phyloP scores from a whole-genome alignment of 2,113 vertebrate genomes.

The Girardinichthys multiradiatus region DNA sequence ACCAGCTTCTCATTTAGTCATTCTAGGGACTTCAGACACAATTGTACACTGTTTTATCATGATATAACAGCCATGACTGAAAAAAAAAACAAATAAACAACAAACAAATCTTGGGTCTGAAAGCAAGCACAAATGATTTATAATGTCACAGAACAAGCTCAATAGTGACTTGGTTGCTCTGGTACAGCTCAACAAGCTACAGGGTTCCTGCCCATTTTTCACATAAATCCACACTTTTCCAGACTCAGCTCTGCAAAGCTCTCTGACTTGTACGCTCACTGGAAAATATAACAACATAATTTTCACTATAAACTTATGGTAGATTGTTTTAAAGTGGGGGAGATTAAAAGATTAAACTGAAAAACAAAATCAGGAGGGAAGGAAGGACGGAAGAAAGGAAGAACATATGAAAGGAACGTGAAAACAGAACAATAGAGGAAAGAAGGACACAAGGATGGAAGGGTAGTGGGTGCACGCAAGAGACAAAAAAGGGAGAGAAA shows the following conservation, averaged over 20 bases:
- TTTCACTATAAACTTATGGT: not conserved
- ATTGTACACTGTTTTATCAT: constrained; percentile 11
- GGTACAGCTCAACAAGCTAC: not conserved
- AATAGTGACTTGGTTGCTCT: constrained; percentile 30
- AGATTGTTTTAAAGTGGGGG: not conserved
- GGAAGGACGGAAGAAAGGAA: not conserved
- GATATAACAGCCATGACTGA: constrained; percentile 24
- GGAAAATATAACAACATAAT: not conserved
- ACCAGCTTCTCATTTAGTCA: constrained; percentile 25
- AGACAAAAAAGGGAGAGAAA: not conserved
- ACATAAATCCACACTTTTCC: not conserved
- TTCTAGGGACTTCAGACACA: not conserved
- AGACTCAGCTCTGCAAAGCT: too few relatives aligned
- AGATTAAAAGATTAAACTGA: not conserved
- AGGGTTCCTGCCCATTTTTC: not conserved
- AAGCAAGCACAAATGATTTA: constrained; percentile 40
- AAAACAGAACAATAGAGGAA: not conserved
- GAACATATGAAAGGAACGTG: not conserved
- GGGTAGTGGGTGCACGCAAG: not conserved
- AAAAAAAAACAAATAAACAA: constrained; percentile 45
- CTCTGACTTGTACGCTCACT: not conserved
- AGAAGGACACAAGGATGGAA: not conserved
- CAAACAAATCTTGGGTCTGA: constrained; percentile 38
- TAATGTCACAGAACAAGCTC: constrained; percentile 47
- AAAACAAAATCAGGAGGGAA: not conserved